These are phyloP conservation scores for Lucinisca nassula DNA, from an alignment of 2,888 invertebrate species.

Conservation along the genomic window DNA sequence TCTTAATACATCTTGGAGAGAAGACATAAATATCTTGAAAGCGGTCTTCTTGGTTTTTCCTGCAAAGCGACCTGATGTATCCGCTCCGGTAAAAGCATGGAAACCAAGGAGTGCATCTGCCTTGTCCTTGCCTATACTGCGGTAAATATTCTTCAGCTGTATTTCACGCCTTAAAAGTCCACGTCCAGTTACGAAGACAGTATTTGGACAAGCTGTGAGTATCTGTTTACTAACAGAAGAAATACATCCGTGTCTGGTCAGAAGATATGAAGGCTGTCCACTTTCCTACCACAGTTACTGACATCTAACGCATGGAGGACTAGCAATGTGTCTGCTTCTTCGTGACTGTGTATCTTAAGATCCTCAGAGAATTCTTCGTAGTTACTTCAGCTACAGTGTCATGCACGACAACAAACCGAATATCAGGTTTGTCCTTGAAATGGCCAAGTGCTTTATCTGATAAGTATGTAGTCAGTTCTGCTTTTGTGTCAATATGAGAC, in stretches of 20 bases:
- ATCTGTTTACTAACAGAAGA: background rate
- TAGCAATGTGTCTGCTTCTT: background rate
- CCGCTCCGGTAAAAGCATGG: background rate
- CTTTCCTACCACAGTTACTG: background rate
- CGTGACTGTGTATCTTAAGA: background rate
- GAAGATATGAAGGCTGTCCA: background rate
- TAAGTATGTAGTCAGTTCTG: background rate
- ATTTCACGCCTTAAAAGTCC: background rate
- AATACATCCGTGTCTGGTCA: background rate
- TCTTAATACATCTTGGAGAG: background rate
- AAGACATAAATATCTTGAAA: background rate
- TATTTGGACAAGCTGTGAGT: background rate
- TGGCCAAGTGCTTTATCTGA: background rate
- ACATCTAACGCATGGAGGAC: background rate
- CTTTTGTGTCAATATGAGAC: background rate
- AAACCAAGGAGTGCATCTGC: background rate
- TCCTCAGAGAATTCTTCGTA: background rate
- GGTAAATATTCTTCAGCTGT: background rate
- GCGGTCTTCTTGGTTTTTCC: background rate
- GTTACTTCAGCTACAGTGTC: conserved; percentile 3
- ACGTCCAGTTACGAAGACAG: background rate
- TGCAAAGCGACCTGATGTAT: background rate
- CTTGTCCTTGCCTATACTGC: background rate
- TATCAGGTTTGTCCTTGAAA: background rate
- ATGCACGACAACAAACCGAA: background rate